Percentiles rank a stretch among this genome's conserved stretches.
These are phyloP conservation scores for Thysanoteuthis rhombus DNA, from an alignment of 2,888 invertebrate species.

Conservation along the genomic window DNA sequence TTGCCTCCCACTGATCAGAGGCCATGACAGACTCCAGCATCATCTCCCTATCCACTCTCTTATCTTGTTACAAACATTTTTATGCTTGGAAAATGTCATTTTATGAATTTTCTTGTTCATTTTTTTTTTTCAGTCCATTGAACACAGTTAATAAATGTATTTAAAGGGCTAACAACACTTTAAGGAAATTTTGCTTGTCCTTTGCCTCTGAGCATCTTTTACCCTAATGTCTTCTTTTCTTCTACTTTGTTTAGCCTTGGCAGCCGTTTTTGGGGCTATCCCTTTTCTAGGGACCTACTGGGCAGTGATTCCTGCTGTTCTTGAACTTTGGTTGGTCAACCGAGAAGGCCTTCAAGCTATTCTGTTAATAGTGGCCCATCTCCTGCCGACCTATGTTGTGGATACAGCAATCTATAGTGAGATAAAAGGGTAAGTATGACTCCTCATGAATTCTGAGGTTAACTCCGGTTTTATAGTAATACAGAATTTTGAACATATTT, in stretches of 20 bases:
- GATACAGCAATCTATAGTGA: conserved; percentile 96
- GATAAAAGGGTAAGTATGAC: conserved; percentile 86
- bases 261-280: conserved; percentile 91
- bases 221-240: not conserved
- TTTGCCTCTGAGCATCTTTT: not conserved
- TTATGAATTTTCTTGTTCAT: too few relatives aligned
- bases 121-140: too few relatives aligned
- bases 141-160: too few relatives aligned
- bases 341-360: conserved; percentile 85
- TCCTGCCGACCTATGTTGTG: conserved; percentile 89
- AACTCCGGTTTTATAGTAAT: not conserved
- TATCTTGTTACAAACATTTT: too few relatives aligned
- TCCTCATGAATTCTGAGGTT: not conserved
- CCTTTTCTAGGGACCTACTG: conserved; percentile 96
- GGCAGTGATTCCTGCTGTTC: conserved; percentile 91
- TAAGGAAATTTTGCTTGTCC: not conserved
- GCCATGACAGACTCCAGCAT: too few relatives aligned
- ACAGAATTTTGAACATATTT: not conserved
- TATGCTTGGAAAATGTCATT: too few relatives aligned
- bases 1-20: too few relatives aligned
- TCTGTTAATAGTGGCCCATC: conserved; percentile 82
- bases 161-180: too few relatives aligned
- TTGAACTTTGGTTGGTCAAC: conserved; percentile 94
- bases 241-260: conserved; percentile 77
- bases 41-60: too few relatives aligned